Evolutionary conservation across 2,113 vertebrate species (phyloP), one percentile per base, ranked within the genome.

Genomic region (Leucopsar rothschildi): DNA sequence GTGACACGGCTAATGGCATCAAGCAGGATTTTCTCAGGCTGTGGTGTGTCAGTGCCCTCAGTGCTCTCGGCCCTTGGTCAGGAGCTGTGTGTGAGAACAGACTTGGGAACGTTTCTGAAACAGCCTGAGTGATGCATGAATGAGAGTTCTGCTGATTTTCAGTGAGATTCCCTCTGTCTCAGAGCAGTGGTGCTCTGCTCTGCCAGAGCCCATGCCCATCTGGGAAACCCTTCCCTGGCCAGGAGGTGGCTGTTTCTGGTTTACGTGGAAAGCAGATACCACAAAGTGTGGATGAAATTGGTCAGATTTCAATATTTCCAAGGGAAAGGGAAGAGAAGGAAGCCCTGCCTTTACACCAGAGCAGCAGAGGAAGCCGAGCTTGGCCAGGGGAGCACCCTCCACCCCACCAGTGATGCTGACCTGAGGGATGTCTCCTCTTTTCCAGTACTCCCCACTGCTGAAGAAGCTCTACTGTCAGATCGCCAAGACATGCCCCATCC

Each of bases 391-490:
- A 60, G 27, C 65, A 14, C 5, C 50, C 5, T 0, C 8, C 14
- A 1, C 24, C n/a, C 31, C 28, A 2, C 1, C 47, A 4, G 47
- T 1, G 23, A 20, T 3, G 0, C 7, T 69, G 44, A 28, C 68
- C 53, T 8, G 0, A 5, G 1, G 33, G 64, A 15, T 2, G 2
- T 57, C 92, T n/a, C 78, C 82, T 82, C 69, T 83, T 52, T 84
- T 77, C 35, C 96, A 99, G 99, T 99, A 99, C 96, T 99, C 99
- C 11, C 99, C 99, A 0, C 94, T 99, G 96, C 97, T 99, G 97
- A 99, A 99, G 98, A 99, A 99, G 78, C 98, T 99, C 61, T 99
- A 99, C 98, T 99, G 99, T 95, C 99, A 99, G 95, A 99, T 99
- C 2, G 99, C 99, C 68, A 99, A 99, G 96, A 99, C 99, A 3